Evolutionary conservation across 2,797 vertebrate genomes (phyloP).

Genomic region (Hybognathus amarus): DNA sequence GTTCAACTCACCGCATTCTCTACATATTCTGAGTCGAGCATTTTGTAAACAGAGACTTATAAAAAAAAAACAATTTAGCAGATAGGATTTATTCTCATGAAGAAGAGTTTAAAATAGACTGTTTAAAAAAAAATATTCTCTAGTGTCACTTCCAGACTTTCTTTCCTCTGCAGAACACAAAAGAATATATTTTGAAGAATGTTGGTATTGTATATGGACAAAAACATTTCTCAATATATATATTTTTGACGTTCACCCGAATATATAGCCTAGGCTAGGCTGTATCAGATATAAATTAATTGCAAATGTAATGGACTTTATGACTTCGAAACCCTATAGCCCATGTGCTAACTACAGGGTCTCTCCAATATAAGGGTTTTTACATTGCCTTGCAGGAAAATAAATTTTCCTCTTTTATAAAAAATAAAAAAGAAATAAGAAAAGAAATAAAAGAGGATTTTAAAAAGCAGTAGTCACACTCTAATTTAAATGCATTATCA

Average conservation of each 20-base stretch:
- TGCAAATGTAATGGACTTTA: background rate
- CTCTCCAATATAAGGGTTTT: background rate
- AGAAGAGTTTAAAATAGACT: too few relatives aligned
- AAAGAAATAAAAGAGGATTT: background rate
- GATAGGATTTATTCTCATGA: background rate
- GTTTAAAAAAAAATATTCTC: too few relatives aligned
- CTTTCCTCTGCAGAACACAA: too few relatives aligned
- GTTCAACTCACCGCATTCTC: constrained; percentile 21
- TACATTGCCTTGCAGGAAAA: background rate
- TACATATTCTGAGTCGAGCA: background rate
- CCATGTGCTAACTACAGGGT: background rate
- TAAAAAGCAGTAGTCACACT: background rate
- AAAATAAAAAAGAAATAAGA: too few relatives aligned
- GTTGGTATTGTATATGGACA: background rate
- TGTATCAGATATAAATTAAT: too few relatives aligned
- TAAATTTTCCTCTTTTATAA: too few relatives aligned
- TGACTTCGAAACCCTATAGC: background rate
- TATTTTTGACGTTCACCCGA: too few relatives aligned
- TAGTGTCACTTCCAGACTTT: too few relatives aligned
- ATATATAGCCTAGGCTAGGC: too few relatives aligned
- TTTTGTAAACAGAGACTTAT: background rate
- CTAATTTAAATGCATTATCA: background rate
- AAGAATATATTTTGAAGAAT: too few relatives aligned
- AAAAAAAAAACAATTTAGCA: background rate
- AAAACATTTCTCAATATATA: background rate